Base-by-base conservation (phyloP, 1,140 invertebrate species). In the Pollicipes pollicipes region DNA sequence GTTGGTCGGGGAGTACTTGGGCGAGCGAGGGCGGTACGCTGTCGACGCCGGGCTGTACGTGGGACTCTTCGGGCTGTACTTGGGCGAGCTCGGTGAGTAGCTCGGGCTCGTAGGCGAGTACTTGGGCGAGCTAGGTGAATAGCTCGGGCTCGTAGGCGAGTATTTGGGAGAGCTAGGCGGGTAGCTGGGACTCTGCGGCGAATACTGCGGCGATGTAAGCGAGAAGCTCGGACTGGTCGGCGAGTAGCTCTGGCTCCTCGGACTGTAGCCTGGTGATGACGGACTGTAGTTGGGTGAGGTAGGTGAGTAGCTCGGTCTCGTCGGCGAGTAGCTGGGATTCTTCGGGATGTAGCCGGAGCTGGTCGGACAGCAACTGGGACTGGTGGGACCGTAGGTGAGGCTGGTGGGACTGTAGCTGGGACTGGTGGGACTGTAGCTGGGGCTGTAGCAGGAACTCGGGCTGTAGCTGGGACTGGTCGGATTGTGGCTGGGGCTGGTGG, bases 341-440 rank as follows among this genome's bases (percentile, higher is more conserved):
- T 84, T 83, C 27, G 85, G 85, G 4, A 81, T 82, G 73, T 87
- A 86, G 3, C 71, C 73, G 1, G 81, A 80, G 37, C 82, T 75
- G 0, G 79, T 80, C 17, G 81, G 77, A 26, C 77, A 79, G 74
- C 84, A 84, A n/a, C 78, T 81, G 8, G 84, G 84, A 70, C 79
- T 81, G 3, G 83, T 80, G n/a, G 84, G 84, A n/a, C 88, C 89
- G 76, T 95, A 95, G 21, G 87, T 88, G 0, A 90, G 90, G 77
- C 85, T 88, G 30, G 91, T 83, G 29, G 83, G 83, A 17, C 83
- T 83, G 73, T 83, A 84, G 4, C 79, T 78, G 28, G 81, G 82
- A 73, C 75, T 77, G 8, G 83, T 84, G 28, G 88, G 91, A 67
- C 84, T 90, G 81, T 93, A 92, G n/a, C 81, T 78, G 0, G 84